Conservation (phyloP, 2,113 vertebrate genomes). For the Gavialis gangeticus region DNA sequence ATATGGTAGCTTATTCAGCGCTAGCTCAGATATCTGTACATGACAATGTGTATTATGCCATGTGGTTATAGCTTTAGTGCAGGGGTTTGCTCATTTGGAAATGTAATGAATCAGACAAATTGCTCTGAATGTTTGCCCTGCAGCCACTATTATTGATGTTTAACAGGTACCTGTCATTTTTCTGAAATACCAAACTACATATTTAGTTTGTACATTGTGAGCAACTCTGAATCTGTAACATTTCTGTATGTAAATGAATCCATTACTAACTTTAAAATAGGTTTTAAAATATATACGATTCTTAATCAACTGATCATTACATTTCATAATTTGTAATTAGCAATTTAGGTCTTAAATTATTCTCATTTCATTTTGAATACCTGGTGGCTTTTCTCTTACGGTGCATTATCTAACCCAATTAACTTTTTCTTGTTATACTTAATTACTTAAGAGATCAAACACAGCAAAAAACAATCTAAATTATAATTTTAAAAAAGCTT, state of each 20-base stretch:
- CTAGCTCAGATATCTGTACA: neutral
- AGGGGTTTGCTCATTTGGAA: constrained; percentile 46
- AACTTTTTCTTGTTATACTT: constrained; percentile 43
- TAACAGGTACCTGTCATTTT: constrained; percentile 63
- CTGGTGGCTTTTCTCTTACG: constrained; percentile 27
- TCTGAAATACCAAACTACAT: constrained; percentile 51
- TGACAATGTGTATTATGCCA: no score
- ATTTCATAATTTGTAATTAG: constrained; percentile 33
- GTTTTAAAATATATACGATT: constrained; percentile 42
- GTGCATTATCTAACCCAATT: constrained; percentile 15
- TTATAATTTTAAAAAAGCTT: neutral
- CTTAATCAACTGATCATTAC: constrained; percentile 57
- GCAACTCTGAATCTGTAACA: constrained; percentile 50
- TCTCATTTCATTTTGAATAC: constrained; percentile 52
- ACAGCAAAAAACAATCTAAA: constrained; percentile 11
- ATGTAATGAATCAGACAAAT: constrained; percentile 47
- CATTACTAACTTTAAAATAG: constrained; percentile 32
- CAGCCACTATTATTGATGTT: constrained; percentile 60
- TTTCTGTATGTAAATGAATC: constrained; percentile 52
- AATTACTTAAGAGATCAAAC: constrained; percentile 30
- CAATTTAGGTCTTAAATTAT: constrained; percentile 28
- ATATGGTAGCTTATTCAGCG: constrained; percentile 20
- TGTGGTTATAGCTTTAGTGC: no score
- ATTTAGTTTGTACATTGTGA: constrained; percentile 63
- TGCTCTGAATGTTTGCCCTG: constrained; percentile 33